These are phyloP conservation scores for Norana najaformis DNA, from an alignment of 2,888 invertebrate genomes.

Conservation along the genomic window DNA sequence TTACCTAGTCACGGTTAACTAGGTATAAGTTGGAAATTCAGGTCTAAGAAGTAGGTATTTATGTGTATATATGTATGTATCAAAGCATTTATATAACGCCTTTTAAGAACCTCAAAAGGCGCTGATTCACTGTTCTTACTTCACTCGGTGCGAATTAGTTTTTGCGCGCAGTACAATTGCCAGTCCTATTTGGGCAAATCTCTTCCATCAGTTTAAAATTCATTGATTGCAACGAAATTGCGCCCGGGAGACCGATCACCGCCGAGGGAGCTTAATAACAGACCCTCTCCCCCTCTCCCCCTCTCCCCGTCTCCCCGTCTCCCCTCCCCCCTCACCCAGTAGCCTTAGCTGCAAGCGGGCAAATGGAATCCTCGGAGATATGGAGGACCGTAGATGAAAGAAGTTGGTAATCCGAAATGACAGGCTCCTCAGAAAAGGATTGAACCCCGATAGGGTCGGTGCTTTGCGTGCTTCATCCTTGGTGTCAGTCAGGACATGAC, in stretches of 20 bases:
- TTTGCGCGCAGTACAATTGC: neutral
- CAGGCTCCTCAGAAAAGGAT: neutral
- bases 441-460: neutral
- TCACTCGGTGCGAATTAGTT: constrained; percentile 4
- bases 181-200: neutral
- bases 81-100: too few relatives aligned
- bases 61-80: too few relatives aligned
- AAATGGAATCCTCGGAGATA: neutral
- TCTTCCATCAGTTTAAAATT: neutral
- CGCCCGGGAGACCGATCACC: neutral
- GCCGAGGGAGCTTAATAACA: neutral
- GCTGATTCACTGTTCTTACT: neutral
- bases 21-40: too few relatives aligned
- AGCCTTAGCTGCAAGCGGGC: neutral
- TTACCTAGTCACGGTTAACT: too few relatives aligned
- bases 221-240: neutral
- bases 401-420: neutral
- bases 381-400: neutral
- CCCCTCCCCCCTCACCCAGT: too few relatives aligned
- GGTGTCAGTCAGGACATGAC: neutral
- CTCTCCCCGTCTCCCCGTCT: too few relatives aligned
- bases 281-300: too few relatives aligned
- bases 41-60: too few relatives aligned
- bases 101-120: too few relatives aligned
- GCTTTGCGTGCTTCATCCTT: neutral